Percentiles rank a stretch among this genome's conserved stretches.
Conservation (phyloP, 2,797 vertebrate genomes). For the Lacerta agilis region DNA sequence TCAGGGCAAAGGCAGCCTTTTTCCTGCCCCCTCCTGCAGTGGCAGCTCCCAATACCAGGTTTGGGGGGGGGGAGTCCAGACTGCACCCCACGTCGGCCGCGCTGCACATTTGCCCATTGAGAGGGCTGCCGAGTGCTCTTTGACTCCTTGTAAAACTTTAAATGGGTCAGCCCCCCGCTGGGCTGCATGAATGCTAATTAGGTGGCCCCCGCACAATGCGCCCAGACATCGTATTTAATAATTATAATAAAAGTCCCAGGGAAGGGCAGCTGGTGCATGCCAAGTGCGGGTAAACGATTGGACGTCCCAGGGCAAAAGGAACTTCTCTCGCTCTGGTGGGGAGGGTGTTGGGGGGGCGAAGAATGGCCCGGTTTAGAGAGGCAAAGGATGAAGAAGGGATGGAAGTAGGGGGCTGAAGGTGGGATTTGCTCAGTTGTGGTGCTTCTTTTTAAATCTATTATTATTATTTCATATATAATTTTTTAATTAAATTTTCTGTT, state of each 20-base stretch:
- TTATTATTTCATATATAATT: too few species aligned
- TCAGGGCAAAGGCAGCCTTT: slow-evolving; percentile 67
- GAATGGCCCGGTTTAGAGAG: not conserved
- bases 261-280: slow-evolving; percentile 67
- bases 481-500: too few species aligned
- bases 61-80: slow-evolving; percentile 71
- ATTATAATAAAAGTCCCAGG: slow-evolving; percentile 48
- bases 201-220: slow-evolving; percentile 55
- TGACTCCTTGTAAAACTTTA: slow-evolving; percentile 73
- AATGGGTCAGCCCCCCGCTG: slow-evolving; percentile 66
- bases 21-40: slow-evolving; percentile 21
- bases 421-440: not conserved
- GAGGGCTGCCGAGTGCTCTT: slow-evolving; percentile 65
- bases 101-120: slow-evolving; percentile 65
- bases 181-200: slow-evolving; percentile 75
- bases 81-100: slow-evolving; percentile 53
- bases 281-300: slow-evolving; percentile 40
- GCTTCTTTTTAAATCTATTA: too few species aligned
- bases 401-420: not conserved
- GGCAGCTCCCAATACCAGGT: slow-evolving; percentile 37
- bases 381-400: not conserved
- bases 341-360: not conserved
- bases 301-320: not conserved
- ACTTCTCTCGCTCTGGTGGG: too few species aligned
- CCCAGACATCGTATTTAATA: slow-evolving; percentile 69